A percentile compares a stretch with the other conserved stretches of the same genome.
These are phyloP conservation scores for Eulemur mongoz DNA, from an alignment of 2,797 vertebrate genomes.

Conservation along the genomic window DNA sequence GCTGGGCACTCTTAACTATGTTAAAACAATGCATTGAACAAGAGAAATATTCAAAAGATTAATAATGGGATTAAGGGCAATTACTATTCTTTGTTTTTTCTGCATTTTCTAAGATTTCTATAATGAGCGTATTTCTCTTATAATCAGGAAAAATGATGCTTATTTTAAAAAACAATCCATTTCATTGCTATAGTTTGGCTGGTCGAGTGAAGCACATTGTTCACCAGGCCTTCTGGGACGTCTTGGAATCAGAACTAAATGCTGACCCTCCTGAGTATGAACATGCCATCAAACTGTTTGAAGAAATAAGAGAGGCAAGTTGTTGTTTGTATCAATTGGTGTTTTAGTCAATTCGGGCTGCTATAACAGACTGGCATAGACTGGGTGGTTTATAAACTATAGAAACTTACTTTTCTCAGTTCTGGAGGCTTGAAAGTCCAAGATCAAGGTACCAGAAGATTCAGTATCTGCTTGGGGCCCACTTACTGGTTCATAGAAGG, in stretches of 20 bases:
- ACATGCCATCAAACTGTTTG: slow-evolving; percentile 93
- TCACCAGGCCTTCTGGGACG: slow-evolving; percentile 96
- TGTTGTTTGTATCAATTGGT: not conserved
- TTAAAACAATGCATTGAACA: not conserved
- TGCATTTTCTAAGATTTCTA: not conserved
- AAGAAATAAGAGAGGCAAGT: slow-evolving; percentile 95
- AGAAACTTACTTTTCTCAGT: not conserved
- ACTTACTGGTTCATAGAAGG: not conserved
- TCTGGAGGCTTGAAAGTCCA: not conserved
- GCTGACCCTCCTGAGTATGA: slow-evolving; percentile 93
- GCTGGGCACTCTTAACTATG: not conserved
- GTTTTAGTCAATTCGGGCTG: not conserved
- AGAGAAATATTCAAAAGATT: not conserved
- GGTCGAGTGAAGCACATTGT: slow-evolving; percentile 91
- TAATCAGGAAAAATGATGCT: not conserved
- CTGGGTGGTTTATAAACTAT: not conserved
- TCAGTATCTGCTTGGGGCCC: not conserved
- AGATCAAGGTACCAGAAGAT: not conserved
- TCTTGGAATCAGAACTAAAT: slow-evolving; percentile 91
- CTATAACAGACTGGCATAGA: not conserved
- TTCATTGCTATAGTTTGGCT: slow-evolving; percentile 85
- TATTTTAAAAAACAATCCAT: not conserved
- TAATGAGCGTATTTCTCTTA: not conserved
- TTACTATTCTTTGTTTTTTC: not conserved
- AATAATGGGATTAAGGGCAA: not conserved